These are phyloP conservation scores for Zoroaster sp. DNA, from an alignment of 53 echinoderm and acorn worm species.

Conservation along the genomic window DNA sequence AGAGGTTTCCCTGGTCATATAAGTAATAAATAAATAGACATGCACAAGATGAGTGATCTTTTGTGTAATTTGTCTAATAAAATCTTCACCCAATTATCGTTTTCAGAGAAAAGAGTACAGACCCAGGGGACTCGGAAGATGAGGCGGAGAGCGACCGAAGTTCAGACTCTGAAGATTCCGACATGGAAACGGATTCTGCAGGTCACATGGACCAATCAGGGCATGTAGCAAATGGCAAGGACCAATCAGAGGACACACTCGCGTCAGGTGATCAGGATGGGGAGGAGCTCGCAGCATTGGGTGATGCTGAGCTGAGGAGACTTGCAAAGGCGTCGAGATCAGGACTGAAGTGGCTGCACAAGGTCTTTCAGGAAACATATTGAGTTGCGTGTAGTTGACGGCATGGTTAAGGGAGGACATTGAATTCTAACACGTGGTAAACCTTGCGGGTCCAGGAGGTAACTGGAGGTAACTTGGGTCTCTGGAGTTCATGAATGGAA, in stretches of 20 bases:
- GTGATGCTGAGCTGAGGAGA: constrained; percentile 18
- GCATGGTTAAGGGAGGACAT: too few species aligned
- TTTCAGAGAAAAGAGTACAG: background rate
- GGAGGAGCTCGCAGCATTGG: background rate
- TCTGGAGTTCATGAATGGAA: too few species aligned
- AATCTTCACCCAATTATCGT: too few species aligned
- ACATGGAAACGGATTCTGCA: constrained; percentile 10
- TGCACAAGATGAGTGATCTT: too few species aligned
- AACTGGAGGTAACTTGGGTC: too few species aligned
- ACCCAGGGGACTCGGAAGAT: background rate
- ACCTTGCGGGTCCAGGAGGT: too few species aligned
- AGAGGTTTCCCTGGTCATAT: too few species aligned
- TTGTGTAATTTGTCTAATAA: too few species aligned
- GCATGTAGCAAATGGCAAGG: background rate
- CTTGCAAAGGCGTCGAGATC: constrained; percentile 34
- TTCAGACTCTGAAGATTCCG: constrained; percentile 56
- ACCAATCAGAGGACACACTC: background rate
- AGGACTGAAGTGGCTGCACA: constrained; percentile 45
- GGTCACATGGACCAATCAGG: background rate
- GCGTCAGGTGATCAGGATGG: background rate
- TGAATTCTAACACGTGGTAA: too few species aligned
- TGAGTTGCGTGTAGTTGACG: background rate
- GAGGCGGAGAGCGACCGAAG: background rate
- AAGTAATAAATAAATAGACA: too few species aligned
- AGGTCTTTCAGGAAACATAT: constrained; percentile 37